These are phyloP conservation scores for Orchesella flavescens DNA, from an alignment of 2,888 invertebrate genomes.

Conservation along the genomic window DNA sequence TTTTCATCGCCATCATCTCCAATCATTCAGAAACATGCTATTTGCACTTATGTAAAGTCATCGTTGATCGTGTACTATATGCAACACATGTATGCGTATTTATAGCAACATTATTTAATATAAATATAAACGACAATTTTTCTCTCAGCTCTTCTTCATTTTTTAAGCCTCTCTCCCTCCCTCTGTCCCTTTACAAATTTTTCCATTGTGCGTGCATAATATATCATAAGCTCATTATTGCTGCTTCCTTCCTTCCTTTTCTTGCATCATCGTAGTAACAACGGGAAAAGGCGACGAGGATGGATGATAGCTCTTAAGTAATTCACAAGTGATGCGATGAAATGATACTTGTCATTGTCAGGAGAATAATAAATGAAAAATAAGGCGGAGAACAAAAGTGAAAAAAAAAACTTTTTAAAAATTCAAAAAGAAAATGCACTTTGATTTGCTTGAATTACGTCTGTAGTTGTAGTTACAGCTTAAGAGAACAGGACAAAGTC, in stretches of 20 bases:
- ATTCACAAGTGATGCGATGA: conserved; percentile 6
- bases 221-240: not conserved
- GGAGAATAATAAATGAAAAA: not conserved
- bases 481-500: not conserved
- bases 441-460: conserved; percentile 39
- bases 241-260: conserved; percentile 35
- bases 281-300: too few relatives aligned
- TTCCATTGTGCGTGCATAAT: not conserved
- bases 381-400: not conserved
- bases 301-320: conserved; percentile 24
- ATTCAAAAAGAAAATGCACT: too few relatives aligned
- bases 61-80: too few relatives aligned
- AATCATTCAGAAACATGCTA: conserved; percentile 52
- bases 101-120: not conserved
- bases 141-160: conserved; percentile 17
- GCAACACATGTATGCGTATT: not conserved
- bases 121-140: not conserved
- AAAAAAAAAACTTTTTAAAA: conserved; percentile 30
- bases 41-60: not conserved
- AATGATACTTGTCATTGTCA: not conserved
- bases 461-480: not conserved
- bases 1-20: conserved; percentile 31
- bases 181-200: conserved; percentile 18
- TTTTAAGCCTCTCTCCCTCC: conserved; percentile 30
- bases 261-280: not conserved